phyloP scores from a whole-genome alignment of 2,113 vertebrate genomes.

The Origma solitaria region DNA sequence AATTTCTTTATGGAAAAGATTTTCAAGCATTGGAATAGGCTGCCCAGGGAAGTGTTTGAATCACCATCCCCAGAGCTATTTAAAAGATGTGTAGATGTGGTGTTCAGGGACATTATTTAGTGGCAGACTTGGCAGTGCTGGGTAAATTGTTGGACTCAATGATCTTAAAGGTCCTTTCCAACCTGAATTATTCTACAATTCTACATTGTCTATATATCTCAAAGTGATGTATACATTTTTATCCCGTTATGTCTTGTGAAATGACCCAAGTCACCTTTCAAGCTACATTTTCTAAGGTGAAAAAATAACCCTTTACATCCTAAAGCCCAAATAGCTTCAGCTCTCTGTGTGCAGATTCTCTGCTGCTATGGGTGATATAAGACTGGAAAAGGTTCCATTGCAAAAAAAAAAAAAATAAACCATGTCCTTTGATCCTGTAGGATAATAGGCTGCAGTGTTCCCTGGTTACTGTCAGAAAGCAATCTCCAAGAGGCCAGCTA shows the following conservation, averaged over 20 bases:
- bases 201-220: not conserved
- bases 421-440: conserved; percentile 27
- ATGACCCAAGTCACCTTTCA: not conserved
- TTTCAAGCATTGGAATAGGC: not conserved
- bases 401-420: no score
- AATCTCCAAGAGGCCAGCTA: conserved; percentile 34
- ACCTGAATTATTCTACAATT: not conserved
- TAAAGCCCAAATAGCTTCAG: not conserved
- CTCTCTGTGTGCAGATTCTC: not conserved
- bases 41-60: not conserved
- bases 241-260: not conserved
- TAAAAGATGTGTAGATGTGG: not conserved
- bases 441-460: conserved; percentile 16
- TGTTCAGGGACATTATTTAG: not conserved
- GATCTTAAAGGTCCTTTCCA: not conserved
- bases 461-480: conserved; percentile 11
- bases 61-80: not conserved
- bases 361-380: not conserved
- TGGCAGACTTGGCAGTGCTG: not conserved
- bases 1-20: rapidly evolving
- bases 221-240: not conserved
- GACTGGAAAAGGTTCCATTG: not conserved
- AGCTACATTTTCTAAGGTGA: not conserved
- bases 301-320: not conserved
- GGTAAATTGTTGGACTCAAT: not conserved